These are phyloP conservation scores for Plebejus melissa DNA, from an alignment of 2,888 invertebrate genomes.

Conservation along the genomic window DNA sequence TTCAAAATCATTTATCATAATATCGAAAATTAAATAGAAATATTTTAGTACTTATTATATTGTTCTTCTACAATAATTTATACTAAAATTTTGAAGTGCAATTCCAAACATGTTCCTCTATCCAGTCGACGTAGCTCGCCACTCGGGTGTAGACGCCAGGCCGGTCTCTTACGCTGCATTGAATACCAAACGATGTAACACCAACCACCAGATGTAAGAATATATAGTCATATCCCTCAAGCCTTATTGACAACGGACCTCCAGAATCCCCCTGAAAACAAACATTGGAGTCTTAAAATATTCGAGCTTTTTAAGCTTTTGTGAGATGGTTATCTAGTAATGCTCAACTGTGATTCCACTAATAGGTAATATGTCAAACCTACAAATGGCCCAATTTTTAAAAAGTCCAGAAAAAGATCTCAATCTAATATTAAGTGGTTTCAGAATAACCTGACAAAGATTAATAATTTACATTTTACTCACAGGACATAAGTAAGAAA, in stretches of 20 bases:
- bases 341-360: background rate
- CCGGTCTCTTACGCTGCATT: slow-evolving; percentile 38
- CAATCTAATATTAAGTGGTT: too few species aligned
- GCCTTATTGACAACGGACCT: slow-evolving; percentile 79
- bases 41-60: too few species aligned
- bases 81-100: background rate
- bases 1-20: too few species aligned
- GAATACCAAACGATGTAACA: slow-evolving; percentile 46
- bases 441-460: too few species aligned
- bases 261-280: slow-evolving; percentile 77
- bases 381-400: too few species aligned
- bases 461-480: too few species aligned
- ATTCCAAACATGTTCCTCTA: slow-evolving; percentile 44
- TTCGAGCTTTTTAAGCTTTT: background rate
- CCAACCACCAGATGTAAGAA: slow-evolving; percentile 44
- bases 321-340: background rate
- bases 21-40: too few species aligned
- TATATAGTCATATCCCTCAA: slow-evolving; percentile 35
- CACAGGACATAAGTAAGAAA: too few species aligned
- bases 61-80: background rate
- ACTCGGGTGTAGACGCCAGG: slow-evolving; percentile 46
- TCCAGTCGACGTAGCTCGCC: slow-evolving; percentile 44
- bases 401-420: too few species aligned
- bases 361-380: background rate
- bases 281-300: background rate